phyloP scores from a whole-genome alignment of 2,888 invertebrate genomes.

The Creontiades dilutus region DNA sequence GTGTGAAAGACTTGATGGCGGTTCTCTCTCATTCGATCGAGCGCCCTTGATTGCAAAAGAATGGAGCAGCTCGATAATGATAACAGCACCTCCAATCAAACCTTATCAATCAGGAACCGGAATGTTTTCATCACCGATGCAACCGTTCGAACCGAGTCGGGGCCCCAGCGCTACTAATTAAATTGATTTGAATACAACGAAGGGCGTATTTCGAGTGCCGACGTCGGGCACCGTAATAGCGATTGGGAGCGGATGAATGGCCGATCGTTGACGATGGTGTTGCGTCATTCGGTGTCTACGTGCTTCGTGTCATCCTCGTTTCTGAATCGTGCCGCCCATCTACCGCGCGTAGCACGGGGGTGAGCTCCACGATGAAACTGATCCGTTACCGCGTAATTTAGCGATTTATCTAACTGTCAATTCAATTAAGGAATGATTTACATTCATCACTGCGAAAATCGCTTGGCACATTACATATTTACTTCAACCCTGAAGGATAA shows the following conservation, averaged over 20 bases:
- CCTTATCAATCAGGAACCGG: slow-evolving; percentile 11
- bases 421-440: too few species aligned
- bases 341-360: background rate
- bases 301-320: slow-evolving; percentile 2
- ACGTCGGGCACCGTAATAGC: background rate
- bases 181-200: slow-evolving; percentile 42
- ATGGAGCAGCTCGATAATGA: slow-evolving; percentile 2
- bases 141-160: background rate
- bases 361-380: slow-evolving; percentile 3
- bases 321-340: background rate
- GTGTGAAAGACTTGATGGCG: background rate
- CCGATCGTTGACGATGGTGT: background rate
- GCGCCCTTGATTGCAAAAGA: background rate
- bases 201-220: background rate
- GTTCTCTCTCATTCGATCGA: background rate
- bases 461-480: too few species aligned
- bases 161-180: slow-evolving; percentile 31
- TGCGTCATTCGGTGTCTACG: slow-evolving; percentile 22
- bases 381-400: background rate
- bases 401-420: background rate
- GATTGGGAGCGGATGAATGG: background rate
- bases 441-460: too few species aligned
- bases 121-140: slow-evolving; percentile 26
- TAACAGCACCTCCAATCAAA: background rate
- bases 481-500: too few species aligned